These are phyloP conservation scores for Hippocampus comes DNA, from an alignment of 2,113 vertebrate genomes.

Conservation along the genomic window DNA sequence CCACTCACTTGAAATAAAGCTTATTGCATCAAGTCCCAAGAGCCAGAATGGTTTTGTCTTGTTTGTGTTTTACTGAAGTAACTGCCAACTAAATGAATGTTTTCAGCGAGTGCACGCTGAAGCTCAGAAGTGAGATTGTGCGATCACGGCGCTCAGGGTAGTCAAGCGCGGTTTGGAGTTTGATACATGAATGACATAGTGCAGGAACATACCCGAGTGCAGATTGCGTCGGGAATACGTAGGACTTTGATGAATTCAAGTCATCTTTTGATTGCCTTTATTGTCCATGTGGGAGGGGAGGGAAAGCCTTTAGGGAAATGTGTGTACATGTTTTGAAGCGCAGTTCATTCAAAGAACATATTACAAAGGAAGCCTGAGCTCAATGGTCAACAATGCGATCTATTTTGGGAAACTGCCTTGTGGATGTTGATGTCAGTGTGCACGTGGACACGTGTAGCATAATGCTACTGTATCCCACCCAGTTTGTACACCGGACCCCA, in stretches of 20 bases:
- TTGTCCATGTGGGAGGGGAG: constrained; percentile 3
- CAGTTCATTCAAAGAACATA: constrained; percentile 39
- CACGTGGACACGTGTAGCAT: constrained; percentile 22
- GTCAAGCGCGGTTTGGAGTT: constrained; percentile 5
- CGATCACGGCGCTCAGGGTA: constrained; percentile 11
- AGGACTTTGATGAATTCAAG: constrained; percentile 31
- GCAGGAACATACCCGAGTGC: constrained; percentile 21
- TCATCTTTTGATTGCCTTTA: constrained; percentile 12
- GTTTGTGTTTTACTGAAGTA: background rate
- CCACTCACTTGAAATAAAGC: background rate
- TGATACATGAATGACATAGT: constrained; percentile 26
- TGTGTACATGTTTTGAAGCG: constrained; percentile 27
- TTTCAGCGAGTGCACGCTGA: constrained; percentile 30
- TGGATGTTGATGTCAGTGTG: constrained; percentile 46
- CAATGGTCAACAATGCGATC: constrained; percentile 52
- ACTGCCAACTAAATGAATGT: background rate
- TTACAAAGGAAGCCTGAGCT: constrained; percentile 48
- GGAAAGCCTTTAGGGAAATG: constrained; percentile 29
- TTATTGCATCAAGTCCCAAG: background rate
- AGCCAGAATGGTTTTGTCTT: background rate
- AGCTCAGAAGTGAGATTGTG: constrained; percentile 44
- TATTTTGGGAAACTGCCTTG: constrained; percentile 28
- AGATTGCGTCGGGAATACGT: constrained; percentile 26
- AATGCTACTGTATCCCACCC: constrained; percentile 32
- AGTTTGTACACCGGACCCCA: constrained; percentile 30